Base-by-base conservation (phyloP, 2,888 invertebrate genomes). In the Dasysyrphus albostriatus region DNA sequence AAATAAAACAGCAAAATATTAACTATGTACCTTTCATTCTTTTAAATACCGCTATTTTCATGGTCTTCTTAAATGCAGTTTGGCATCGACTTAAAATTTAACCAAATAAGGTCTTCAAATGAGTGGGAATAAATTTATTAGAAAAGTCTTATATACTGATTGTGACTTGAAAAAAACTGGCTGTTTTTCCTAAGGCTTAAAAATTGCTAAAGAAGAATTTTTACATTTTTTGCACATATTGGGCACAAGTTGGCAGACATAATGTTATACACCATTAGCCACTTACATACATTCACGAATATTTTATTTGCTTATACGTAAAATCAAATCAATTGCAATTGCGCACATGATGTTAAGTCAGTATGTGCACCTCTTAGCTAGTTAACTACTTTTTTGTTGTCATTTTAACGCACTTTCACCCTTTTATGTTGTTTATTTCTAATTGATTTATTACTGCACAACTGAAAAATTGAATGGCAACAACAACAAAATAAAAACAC, bases 321-420 rank as follows among this genome's bases (percentile, higher is more conserved):
- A 42, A 42, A 61, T 61, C 24, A 3, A 61, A 61, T 24, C 61
- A 42, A 29, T 61, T 61, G 19, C 61, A 39, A 14, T 24, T 61
- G 61, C 9, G 24, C 24, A 24, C 24, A 24, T 24, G 24, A 24
- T 24, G 61, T 61, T 39, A 42, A 39, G 24, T 24, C 39, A 24
- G 24, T n/a, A n/a, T 24, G 51, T 19, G n/a, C 19, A 69, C 24
- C 37, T 14, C 49, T 51, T 54, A 9, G 19, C 19, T 69, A 16
- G 16, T 49, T 49, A 7, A 47, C 16, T 5, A 51, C 39, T 54
- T 54, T 42, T 1, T 24, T 24, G 24, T 24, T 24, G 5, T 58
- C 73, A 67, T 67, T 58, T 67, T 80, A 67, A 47, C 74, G 58
- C 58, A 80, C 80, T 80, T 80, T 80, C 80, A 80, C 74, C 80